A percentile compares a stretch with the other conserved stretches of the same genome.
phyloP scores from a whole-genome alignment of 2,888 invertebrate species.

The Eristalinus sepulchralis region DNA sequence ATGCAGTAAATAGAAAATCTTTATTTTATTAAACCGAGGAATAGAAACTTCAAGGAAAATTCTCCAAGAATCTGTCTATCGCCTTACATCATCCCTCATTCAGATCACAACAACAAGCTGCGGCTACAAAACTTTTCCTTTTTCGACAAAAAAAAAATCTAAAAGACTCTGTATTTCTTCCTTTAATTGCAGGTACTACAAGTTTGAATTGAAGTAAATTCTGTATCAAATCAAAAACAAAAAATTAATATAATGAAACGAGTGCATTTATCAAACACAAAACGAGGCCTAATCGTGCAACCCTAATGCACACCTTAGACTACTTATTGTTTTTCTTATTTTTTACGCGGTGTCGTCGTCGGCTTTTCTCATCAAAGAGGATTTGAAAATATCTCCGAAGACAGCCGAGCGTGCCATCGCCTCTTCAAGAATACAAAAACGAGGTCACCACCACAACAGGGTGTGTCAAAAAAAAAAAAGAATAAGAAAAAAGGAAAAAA shows the following conservation, averaged over 20 bases:
- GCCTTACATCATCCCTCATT: slow-evolving; percentile 2
- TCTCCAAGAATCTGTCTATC: no score
- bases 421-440: not conserved
- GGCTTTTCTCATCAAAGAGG: not conserved
- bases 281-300: slow-evolving; percentile 50
- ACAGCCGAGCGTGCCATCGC: no score
- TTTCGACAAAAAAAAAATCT: not conserved
- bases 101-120: slow-evolving; percentile 15
- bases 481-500: slow-evolving; percentile 2
- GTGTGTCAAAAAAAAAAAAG: slow-evolving; percentile 2
- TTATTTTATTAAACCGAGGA: slow-evolving; percentile 58
- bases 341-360: slow-evolving; percentile 18
- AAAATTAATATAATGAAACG: slow-evolving; percentile 53
- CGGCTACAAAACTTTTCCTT: not conserved
- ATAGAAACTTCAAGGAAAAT: not conserved
- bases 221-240: slow-evolving; percentile 22
- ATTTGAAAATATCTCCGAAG: not conserved
- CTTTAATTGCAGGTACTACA: slow-evolving; percentile 68
- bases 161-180: slow-evolving; percentile 52
- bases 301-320: slow-evolving; percentile 28
- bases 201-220: slow-evolving; percentile 55
- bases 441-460: slow-evolving; percentile 1
- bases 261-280: slow-evolving; percentile 57
- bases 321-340: slow-evolving; percentile 8
- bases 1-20: slow-evolving; percentile 48